phyloP scores from a whole-genome alignment of 2,888 invertebrate species.

The Ophioninae sp. region DNA sequence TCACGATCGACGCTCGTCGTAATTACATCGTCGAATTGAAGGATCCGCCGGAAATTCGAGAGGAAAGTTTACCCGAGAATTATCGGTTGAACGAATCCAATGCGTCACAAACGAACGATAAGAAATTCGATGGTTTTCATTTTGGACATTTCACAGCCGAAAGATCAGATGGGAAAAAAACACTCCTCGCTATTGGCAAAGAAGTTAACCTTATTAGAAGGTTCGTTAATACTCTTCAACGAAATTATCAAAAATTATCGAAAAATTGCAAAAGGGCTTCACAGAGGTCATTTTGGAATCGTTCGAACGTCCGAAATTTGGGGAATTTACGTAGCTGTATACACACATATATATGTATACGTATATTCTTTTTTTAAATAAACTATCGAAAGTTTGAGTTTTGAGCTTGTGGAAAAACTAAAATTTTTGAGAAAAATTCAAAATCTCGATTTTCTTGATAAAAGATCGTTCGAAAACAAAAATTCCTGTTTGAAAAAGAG shows the following conservation, averaged over 20 bases:
- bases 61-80: not conserved
- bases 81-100: not conserved
- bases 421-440: too few relatives aligned
- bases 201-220: slow-evolving; percentile 81
- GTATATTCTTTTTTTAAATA: too few relatives aligned
- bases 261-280: not conserved
- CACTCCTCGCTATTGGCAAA: slow-evolving; percentile 82
- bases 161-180: slow-evolving; percentile 83
- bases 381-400: too few relatives aligned
- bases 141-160: slow-evolving; percentile 80
- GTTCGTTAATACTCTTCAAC: slow-evolving; percentile 67
- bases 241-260: not conserved
- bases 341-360: too few relatives aligned
- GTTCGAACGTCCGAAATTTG: not conserved
- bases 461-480: too few relatives aligned
- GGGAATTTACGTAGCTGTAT: not conserved
- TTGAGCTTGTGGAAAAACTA: too few relatives aligned
- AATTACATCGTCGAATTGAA: slow-evolving; percentile 46
- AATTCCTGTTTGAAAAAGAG: too few relatives aligned
- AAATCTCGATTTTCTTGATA: too few relatives aligned
- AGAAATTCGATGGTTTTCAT: slow-evolving; percentile 47
- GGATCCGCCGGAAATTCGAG: not conserved
- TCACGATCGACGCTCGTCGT: slow-evolving; percentile 53
- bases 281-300: not conserved
- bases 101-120: slow-evolving; percentile 10